Evolutionary conservation across 1,140 invertebrate species (phyloP).

Genomic region (Drosophila albomicans): DNA sequence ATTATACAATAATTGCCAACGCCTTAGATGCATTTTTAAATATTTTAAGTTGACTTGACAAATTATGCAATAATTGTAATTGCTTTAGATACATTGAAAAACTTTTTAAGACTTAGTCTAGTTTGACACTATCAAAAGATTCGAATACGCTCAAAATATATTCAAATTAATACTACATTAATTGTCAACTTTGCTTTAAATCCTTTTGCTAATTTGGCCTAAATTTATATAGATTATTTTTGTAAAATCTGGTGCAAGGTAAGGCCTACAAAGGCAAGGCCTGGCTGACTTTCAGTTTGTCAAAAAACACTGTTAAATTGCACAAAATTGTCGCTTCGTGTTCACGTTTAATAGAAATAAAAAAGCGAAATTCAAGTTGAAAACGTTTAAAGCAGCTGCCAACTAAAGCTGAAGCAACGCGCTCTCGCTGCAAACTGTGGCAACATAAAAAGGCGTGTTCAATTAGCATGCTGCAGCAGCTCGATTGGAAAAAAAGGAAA

Average conservation of each 20-base stretch:
- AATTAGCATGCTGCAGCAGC: slow-evolving; percentile 77
- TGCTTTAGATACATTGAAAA: too few relatives aligned
- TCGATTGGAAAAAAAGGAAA: slow-evolving; percentile 50
- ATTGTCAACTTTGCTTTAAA: background rate
- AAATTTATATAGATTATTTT: background rate
- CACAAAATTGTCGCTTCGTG: slow-evolving; percentile 51
- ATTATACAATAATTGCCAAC: too few relatives aligned
- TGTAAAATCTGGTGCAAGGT: background rate
- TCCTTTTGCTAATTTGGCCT: background rate
- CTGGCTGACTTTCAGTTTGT: slow-evolving; percentile 40
- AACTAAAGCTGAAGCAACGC: background rate
- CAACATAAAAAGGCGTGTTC: slow-evolving; percentile 81
- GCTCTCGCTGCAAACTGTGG: slow-evolving; percentile 3
- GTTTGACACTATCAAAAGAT: too few relatives aligned
- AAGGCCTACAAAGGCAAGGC: slow-evolving; percentile 25
- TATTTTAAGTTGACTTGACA: too few relatives aligned
- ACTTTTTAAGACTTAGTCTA: too few relatives aligned
- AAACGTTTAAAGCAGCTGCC: slow-evolving; percentile 68
- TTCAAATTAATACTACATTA: background rate
- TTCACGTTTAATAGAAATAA: slow-evolving; percentile 30
- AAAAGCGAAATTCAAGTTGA: slow-evolving; percentile 65
- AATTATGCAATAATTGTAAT: too few relatives aligned
- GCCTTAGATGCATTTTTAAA: too few relatives aligned
- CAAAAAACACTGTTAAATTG: slow-evolving; percentile 46
- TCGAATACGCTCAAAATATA: background rate